Evolutionary conservation across 2,888 invertebrate species (phyloP).

Genomic region (Philereme vetulata): DNA sequence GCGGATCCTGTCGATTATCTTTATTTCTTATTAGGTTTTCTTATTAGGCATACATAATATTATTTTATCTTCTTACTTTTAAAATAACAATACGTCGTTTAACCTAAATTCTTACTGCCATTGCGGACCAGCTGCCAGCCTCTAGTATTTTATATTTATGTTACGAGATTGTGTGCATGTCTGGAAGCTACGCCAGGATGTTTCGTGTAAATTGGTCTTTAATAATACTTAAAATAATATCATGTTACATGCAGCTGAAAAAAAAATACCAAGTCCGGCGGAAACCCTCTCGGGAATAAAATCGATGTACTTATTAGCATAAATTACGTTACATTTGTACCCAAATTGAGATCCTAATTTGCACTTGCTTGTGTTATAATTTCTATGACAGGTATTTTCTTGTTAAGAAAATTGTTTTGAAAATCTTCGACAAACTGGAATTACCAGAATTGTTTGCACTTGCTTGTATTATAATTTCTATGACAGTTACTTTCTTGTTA

Average conservation of each 20-base stretch:
- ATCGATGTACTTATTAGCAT: slow-evolving; percentile 25
- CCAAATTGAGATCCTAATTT: slow-evolving; percentile 18
- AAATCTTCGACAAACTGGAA: too few species aligned
- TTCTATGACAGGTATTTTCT: slow-evolving; percentile 1
- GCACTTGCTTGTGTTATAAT: slow-evolving; percentile 1
- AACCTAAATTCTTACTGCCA: too few species aligned
- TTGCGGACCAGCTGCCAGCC: too few species aligned
- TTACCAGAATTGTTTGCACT: too few species aligned
- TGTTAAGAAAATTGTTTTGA: too few species aligned
- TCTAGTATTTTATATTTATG: not conserved
- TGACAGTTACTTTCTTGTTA: too few species aligned
- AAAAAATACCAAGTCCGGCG: slow-evolving; percentile 34
- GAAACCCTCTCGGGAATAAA: slow-evolving; percentile 23
- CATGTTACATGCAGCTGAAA: slow-evolving; percentile 27
- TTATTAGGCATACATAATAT: too few species aligned
- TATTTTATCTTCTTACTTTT: too few species aligned
- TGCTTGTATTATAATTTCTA: too few species aligned
- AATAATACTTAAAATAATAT: slow-evolving; percentile 30
- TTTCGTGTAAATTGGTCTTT: slow-evolving; percentile 30
- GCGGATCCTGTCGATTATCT: too few species aligned
- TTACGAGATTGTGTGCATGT: not conserved
- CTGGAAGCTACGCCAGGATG: slow-evolving; percentile 19
- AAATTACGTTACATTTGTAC: slow-evolving; percentile 14
- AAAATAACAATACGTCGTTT: too few species aligned
- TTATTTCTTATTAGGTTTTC: too few species aligned